Base-by-base conservation (phyloP, 1,140 invertebrate species). In the Aphelenchoides besseyi region DNA sequence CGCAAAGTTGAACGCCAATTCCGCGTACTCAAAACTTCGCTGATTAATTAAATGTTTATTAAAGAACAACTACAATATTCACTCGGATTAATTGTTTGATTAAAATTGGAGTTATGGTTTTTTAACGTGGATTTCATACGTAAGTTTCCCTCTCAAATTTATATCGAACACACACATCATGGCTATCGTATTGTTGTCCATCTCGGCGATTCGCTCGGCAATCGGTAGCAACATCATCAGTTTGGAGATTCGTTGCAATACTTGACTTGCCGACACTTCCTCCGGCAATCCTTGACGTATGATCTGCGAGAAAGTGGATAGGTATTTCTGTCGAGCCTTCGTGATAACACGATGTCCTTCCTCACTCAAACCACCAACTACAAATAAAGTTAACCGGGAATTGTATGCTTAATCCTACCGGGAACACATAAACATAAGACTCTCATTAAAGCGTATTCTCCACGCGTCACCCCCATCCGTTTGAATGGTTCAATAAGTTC, bases 401-500 rank as follows among this genome's bases (percentile, higher is more conserved):
- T 16, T 70, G 5, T 32, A 52, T 26, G 12, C 33, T 74, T 59
- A 59, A 16, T n/a, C 0, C 26, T 63, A 76, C 73, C 73, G 55
- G 73, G 74, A 23, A 76, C 41, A 41, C 37, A 76, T 12, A 74
- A 71, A 63, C 74, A 77, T 23, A 74, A 33, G 16, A 76, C 69
- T 29, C 74, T 30, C 28, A 74, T 29, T n/a, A 74, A 8, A n/a
- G 73, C 73, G 36, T 79, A 74, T 59, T 74, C 73, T 18, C 32
- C 35, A 28, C 62, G 35, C 18, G 73, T 69, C n/a, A 74, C 72
- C 23, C 71, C 72, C 18, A 72, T 33, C 33, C 67, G n/a, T 33
- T 75, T 54, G 3, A 72, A 77, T 12, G 71, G 71, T 23, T 75
- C 28, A 30, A 72, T 75, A 1, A 72, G 33, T 30, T 72, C 71